These are phyloP conservation scores for Erannis defoliaria DNA, from an alignment of 2,888 invertebrate genomes.

Conservation along the genomic window DNA sequence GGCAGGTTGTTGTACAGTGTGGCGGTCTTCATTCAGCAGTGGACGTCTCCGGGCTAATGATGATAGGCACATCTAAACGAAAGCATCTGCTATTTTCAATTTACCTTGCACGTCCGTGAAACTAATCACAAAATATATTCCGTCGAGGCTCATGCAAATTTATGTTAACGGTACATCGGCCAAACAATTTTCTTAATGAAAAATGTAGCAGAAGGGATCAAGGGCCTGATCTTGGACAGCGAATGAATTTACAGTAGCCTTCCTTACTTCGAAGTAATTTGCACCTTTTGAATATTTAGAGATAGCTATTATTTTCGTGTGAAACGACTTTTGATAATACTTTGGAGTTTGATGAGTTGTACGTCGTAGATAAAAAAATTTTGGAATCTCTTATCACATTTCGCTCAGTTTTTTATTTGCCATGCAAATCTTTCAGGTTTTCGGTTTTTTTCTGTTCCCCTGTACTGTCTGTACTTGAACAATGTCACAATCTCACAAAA, in stretches of 20 bases:
- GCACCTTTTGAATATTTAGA: constrained; percentile 35
- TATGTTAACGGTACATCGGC: constrained; percentile 39
- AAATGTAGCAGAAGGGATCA: constrained; percentile 38
- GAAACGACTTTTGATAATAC: constrained; percentile 18
- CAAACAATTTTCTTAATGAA: constrained; percentile 45
- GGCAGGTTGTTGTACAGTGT: too few species aligned
- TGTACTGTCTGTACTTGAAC: too few species aligned
- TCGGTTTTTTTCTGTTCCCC: too few species aligned
- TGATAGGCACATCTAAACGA: not conserved
- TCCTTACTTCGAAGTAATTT: constrained; percentile 28
- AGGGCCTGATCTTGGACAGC: constrained; percentile 27
- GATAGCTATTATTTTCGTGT: constrained; percentile 15
- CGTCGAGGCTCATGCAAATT: constrained; percentile 41
- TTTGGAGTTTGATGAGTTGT: constrained; percentile 6
- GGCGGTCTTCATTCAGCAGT: too few species aligned
- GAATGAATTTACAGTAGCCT: constrained; percentile 33
- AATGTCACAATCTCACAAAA: too few species aligned
- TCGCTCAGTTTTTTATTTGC: too few species aligned
- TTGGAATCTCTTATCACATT: too few species aligned
- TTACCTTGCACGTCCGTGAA: constrained; percentile 19
- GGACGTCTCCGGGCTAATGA: too few species aligned
- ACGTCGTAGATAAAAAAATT: not conserved
- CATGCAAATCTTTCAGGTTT: too few species aligned
- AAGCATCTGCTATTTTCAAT: constrained; percentile 28
- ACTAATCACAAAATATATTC: constrained; percentile 38